These are phyloP conservation scores for Eurypyga helias DNA, from an alignment of 2,113 vertebrate species.

Conservation along the genomic window DNA sequence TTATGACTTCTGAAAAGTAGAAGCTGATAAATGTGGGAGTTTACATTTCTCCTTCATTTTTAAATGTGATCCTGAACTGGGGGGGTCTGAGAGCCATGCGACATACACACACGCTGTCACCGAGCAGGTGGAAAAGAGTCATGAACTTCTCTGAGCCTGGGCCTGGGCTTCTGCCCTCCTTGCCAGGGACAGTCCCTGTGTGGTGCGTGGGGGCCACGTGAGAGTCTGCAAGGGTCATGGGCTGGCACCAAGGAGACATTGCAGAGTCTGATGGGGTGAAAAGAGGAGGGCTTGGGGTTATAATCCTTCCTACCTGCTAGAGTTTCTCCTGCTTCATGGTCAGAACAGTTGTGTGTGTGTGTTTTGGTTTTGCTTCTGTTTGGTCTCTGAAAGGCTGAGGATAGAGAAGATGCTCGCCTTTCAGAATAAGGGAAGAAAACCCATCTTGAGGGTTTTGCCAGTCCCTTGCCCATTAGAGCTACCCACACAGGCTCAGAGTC, in stretches of 20 bases:
- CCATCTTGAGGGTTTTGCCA: neutral
- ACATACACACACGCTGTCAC: accelerated
- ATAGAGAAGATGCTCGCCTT: neutral
- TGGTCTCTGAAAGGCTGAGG: neutral
- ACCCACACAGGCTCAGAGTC: neutral
- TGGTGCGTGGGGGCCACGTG: accelerated
- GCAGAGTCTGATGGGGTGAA: neutral
- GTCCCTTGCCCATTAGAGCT: neutral
- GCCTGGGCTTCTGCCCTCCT: neutral
- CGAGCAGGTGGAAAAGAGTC: accelerated
- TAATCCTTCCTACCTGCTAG: neutral
- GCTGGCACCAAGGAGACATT: neutral
- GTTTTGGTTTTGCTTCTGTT: neutral
- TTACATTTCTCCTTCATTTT: neutral
- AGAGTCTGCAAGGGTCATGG: accelerated
- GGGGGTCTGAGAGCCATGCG: neutral
- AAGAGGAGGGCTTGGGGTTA: neutral
- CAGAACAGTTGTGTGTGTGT: neutral
- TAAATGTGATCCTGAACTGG: accelerated
- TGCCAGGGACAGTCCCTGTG: accelerated
- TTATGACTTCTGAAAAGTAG: neutral
- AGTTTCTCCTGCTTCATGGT: neutral
- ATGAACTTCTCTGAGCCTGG: neutral
- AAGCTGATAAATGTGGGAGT: accelerated
- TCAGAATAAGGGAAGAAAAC: neutral